A percentile compares a stretch with the other conserved stretches of the same genome.
Conservation (phyloP, 1,140 invertebrate species). For the Drosophila subpulchrella region DNA sequence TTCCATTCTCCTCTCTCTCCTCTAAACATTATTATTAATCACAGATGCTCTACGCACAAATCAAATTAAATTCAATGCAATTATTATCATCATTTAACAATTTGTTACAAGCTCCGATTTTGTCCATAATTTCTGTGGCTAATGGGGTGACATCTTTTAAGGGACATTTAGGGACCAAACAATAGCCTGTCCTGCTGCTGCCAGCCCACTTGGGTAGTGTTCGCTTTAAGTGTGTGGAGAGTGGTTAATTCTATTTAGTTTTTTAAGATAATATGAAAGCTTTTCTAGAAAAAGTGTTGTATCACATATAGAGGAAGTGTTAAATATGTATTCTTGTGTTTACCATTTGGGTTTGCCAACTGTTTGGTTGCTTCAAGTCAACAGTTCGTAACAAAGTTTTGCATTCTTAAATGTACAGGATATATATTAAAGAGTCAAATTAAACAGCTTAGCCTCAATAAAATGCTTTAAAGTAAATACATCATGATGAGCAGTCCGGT, state of each 20-base stretch:
- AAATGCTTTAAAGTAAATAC: constrained; percentile 67
- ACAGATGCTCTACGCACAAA: constrained; percentile 78
- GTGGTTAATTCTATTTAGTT: constrained; percentile 56
- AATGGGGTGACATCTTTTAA: constrained; percentile 3
- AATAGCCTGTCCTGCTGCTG: background rate
- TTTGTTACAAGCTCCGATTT: constrained; percentile 74
- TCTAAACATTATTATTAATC: constrained; percentile 77
- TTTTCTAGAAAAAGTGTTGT: constrained; percentile 81
- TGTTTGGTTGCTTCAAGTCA: constrained; percentile 26
- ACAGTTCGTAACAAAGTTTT: constrained; percentile 39
- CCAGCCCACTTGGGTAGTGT: constrained; percentile 19
- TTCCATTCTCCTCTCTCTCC: constrained; percentile 7
- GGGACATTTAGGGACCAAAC: constrained; percentile 4
- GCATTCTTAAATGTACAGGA: constrained; percentile 31
- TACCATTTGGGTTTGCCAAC: constrained; percentile 18
- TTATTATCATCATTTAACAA: constrained; percentile 81
- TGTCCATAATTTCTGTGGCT: constrained; percentile 36
- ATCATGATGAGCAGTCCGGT: constrained; percentile 27
- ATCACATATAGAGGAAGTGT: constrained; percentile 83
- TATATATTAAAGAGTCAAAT: constrained; percentile 50
- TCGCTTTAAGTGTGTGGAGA: constrained; percentile 33
- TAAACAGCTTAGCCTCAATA: constrained; percentile 75
- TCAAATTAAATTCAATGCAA: constrained; percentile 67
- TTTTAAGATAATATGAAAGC: constrained; percentile 71
- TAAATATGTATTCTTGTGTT: constrained; percentile 68